A percentile compares a stretch with the other conserved stretches of the same genome.
Evolutionary conservation across 2,888 invertebrate species (phyloP).

Genomic region (Unio delphinus): DNA sequence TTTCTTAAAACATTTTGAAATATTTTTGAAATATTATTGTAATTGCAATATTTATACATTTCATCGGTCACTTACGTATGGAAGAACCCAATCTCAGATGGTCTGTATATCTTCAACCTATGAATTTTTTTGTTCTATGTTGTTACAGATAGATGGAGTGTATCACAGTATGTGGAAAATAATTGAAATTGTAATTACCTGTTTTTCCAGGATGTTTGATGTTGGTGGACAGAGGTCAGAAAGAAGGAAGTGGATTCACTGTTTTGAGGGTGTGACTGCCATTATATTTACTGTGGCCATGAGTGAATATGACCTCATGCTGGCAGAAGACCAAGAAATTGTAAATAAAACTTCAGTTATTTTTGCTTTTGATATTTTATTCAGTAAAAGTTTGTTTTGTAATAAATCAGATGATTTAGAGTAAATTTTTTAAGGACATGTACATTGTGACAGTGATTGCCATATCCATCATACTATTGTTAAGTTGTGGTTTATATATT

Average conservation of each 20-base stretch:
- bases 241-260: conserved; percentile 94
- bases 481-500: no score
- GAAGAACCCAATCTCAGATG: not conserved
- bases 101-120: not conserved
- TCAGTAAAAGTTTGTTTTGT: no score
- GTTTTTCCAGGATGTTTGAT: conserved; percentile 84
- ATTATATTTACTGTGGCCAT: conserved; percentile 92
- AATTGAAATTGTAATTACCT: conserved; percentile 19
- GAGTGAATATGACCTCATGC: conserved; percentile 88
- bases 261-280: conserved; percentile 92
- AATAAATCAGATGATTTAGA: no score
- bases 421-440: no score
- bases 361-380: no score
- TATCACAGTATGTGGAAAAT: not conserved
- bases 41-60: no score
- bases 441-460: no score
- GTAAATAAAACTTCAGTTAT: conserved; percentile 49
- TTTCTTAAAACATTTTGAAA: no score
- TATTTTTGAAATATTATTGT: no score
- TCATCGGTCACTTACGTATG: not conserved
- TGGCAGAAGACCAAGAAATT: conserved; percentile 80
- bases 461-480: no score
- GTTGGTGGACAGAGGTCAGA: conserved; percentile 92
- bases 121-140: no score
- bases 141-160: no score